Evolutionary conservation across 2,113 vertebrate species (phyloP).

Genomic region (Lagopus leucura): DNA sequence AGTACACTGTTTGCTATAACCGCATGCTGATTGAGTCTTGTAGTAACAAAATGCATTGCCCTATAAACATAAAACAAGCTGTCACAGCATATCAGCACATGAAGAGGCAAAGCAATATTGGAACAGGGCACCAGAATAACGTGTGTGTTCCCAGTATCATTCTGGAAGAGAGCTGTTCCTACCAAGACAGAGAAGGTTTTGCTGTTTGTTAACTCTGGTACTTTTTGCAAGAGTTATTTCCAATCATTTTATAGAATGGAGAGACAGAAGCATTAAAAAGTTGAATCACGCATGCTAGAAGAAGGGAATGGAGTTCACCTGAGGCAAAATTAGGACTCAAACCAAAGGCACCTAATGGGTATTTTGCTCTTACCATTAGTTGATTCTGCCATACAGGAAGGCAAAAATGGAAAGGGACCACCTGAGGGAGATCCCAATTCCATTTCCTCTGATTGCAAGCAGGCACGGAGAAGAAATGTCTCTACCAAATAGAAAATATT

Average conservation of each 20-base stretch:
- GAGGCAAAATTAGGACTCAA: constrained; percentile 35
- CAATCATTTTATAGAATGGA: not conserved
- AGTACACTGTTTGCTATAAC: not conserved
- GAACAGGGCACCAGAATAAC: not conserved
- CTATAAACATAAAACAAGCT: not conserved
- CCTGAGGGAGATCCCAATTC: not conserved
- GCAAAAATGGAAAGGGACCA: not conserved
- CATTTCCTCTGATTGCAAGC: not conserved
- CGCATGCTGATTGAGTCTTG: not conserved
- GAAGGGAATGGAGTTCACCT: constrained; percentile 32
- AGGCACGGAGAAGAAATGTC: not conserved
- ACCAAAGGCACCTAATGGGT: not conserved
- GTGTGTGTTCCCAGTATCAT: not conserved
- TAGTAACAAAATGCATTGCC: constrained; percentile 10
- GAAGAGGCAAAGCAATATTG: not conserved
- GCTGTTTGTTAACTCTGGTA: not conserved
- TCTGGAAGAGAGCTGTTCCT: not conserved
- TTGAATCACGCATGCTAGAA: constrained; percentile 41
- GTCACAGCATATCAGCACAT: not conserved
- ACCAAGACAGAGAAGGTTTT: not conserved
- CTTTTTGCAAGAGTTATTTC: constrained; percentile 4
- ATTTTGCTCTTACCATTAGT: not conserved
- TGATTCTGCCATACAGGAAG: not conserved
- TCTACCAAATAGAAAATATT: not conserved
- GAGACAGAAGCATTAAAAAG: constrained; percentile 36